Evolutionary conservation across 2,797 vertebrate species (phyloP).

Genomic region (Cyclopterus lumpus): DNA sequence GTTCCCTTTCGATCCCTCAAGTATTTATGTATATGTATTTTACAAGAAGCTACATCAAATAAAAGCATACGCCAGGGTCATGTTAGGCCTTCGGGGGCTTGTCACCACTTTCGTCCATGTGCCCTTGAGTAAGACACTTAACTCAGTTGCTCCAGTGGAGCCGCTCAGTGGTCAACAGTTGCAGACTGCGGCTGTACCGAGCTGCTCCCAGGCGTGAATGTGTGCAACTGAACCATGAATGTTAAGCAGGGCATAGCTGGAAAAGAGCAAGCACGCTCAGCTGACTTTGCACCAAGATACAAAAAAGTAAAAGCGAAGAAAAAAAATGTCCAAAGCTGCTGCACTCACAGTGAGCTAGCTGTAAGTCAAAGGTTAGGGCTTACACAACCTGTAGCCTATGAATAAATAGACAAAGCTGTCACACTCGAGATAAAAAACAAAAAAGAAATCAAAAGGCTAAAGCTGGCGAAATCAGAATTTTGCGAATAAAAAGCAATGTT

Average conservation of each 20-base stretch:
- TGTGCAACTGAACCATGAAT: slow-evolving; percentile 63
- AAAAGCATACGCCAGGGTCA: slow-evolving; percentile 32
- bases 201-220: slow-evolving; percentile 59
- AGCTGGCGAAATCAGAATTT: slow-evolving; percentile 3
- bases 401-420: slow-evolving; percentile 19
- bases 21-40: slow-evolving; percentile 43
- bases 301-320: slow-evolving; percentile 17
- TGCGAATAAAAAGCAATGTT: slow-evolving; percentile 12
- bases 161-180: slow-evolving; percentile 50
- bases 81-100: slow-evolving; percentile 29
- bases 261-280: slow-evolving; percentile 38
- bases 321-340: not conserved
- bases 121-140: slow-evolving; percentile 66
- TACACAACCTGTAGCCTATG: slow-evolving; percentile 5
- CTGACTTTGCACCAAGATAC: slow-evolving; percentile 42
- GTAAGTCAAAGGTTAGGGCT: slow-evolving; percentile 35
- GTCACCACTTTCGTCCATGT: slow-evolving; percentile 46
- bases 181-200: slow-evolving; percentile 46
- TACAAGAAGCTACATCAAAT: slow-evolving; percentile 28
- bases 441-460: not conserved
- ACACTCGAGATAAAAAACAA: not conserved
- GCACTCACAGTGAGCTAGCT: slow-evolving; percentile 21
- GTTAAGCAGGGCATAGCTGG: slow-evolving; percentile 55
- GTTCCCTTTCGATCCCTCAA: slow-evolving; percentile 13
- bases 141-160: slow-evolving; percentile 49